phyloP scores from a whole-genome alignment of 2,888 invertebrate genomes.

The Dynastes maya region DNA sequence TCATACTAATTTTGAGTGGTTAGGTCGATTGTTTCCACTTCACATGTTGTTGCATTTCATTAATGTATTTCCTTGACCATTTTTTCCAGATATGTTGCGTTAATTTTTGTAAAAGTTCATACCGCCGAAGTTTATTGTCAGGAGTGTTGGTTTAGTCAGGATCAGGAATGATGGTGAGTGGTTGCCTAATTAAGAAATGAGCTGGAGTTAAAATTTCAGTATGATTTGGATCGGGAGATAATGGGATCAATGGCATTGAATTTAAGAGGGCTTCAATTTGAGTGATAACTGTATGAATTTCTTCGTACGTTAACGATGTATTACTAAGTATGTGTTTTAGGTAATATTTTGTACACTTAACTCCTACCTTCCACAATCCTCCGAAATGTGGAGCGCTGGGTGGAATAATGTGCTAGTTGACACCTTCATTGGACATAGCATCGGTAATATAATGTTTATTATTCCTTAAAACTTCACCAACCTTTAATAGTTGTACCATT shows the following conservation, averaged over 20 bases:
- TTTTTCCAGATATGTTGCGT: no score
- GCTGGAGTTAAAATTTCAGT: background rate
- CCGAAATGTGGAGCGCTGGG: background rate
- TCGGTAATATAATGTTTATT: background rate
- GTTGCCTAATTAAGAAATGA: background rate
- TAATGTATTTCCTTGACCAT: no score
- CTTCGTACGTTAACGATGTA: background rate
- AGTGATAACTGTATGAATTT: background rate
- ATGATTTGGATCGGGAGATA: background rate
- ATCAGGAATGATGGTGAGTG: background rate
- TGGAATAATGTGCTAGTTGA: background rate
- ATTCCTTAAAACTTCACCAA: no score
- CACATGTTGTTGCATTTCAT: no score
- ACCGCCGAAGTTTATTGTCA: background rate
- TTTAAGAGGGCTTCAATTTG: background rate
- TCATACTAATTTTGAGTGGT: no score
- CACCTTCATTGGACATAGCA: background rate
- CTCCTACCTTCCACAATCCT: background rate
- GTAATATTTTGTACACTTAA: slow-evolving; percentile 2
- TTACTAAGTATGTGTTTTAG: background rate
- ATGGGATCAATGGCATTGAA: background rate
- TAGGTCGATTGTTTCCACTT: no score
- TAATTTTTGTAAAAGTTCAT: no score
- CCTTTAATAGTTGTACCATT: no score
- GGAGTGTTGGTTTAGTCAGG: background rate